These are phyloP conservation scores for Microctonus brassicae DNA, from an alignment of 2,888 invertebrate species.

Conservation along the genomic window DNA sequence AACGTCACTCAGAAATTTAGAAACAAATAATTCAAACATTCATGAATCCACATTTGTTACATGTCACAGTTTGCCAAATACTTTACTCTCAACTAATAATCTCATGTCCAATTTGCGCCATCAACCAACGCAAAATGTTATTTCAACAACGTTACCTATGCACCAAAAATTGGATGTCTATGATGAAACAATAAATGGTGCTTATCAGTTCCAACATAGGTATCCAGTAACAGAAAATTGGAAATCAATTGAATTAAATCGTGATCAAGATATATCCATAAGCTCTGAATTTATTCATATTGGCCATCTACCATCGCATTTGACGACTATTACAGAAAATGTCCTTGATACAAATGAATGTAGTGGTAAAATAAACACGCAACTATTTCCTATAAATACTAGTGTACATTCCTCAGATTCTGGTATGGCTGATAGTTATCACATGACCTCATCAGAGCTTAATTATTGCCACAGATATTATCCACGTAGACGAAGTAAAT, in stretches of 20 bases:
- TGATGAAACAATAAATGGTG: slow-evolving; percentile 37
- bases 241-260: slow-evolving; percentile 43
- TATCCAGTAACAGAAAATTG: slow-evolving; percentile 43
- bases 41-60: slow-evolving; percentile 44
- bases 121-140: slow-evolving; percentile 41
- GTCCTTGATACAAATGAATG: slow-evolving; percentile 18
- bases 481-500: slow-evolving; percentile 46
- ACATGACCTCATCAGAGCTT: slow-evolving; percentile 60
- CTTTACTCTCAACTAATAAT: slow-evolving; percentile 23
- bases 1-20: slow-evolving; percentile 48
- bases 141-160: slow-evolving; percentile 36
- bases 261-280: slow-evolving; percentile 21
- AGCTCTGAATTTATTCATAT: slow-evolving; percentile 34
- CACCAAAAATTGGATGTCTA: slow-evolving; percentile 19
- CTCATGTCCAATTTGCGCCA: slow-evolving; percentile 40
- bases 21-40: slow-evolving; percentile 29
- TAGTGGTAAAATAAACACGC: background rate
- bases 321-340: slow-evolving; percentile 33
- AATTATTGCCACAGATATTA: slow-evolving; percentile 57
- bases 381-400: slow-evolving; percentile 28
- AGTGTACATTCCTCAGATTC: slow-evolving; percentile 78
- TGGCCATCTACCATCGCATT: slow-evolving; percentile 18
- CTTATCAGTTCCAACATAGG: slow-evolving; percentile 34
- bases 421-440: slow-evolving; percentile 86
- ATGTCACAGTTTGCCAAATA: slow-evolving; percentile 55